A percentile compares a stretch with the other conserved stretches of the same genome.
phyloP scores from a whole-genome alignment of 2,797 vertebrate genomes.

The Hephaestus fuliginosus region DNA sequence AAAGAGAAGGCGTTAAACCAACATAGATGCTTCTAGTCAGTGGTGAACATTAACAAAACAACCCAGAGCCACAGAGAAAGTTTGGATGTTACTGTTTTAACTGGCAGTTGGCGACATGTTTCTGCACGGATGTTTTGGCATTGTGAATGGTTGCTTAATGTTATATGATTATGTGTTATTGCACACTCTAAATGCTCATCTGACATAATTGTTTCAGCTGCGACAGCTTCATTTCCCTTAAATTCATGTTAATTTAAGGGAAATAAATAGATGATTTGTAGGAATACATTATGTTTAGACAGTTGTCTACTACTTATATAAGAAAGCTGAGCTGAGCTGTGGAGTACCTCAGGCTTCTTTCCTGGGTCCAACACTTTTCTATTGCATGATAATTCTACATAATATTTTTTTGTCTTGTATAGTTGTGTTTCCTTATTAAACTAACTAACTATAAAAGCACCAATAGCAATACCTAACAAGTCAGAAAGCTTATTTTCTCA shows the following conservation, averaged over 20 bases:
- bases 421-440: background rate
- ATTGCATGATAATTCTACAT: background rate
- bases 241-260: background rate
- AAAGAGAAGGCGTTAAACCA: conserved; percentile 78
- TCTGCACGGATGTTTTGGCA: conserved; percentile 4
- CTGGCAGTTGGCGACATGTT: conserved; percentile 17
- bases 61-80: conserved; percentile 58
- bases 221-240: background rate
- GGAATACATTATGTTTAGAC: background rate
- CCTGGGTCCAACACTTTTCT: conserved; percentile 12
- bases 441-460: background rate
- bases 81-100: conserved; percentile 17
- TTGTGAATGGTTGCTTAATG: conserved; percentile 14
- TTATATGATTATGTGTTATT: conserved; percentile 37
- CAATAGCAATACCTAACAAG: background rate
- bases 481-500: background rate
- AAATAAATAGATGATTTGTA: background rate
- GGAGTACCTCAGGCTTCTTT: conserved; percentile 33
- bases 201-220: background rate
- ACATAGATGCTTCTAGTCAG: conserved; percentile 69
- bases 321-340: background rate
- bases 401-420: background rate
- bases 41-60: conserved; percentile 68
- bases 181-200: conserved; percentile 8
- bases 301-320: background rate